phyloP scores from a whole-genome alignment of 2,888 invertebrate species.

The Oxycera nigricornis region DNA sequence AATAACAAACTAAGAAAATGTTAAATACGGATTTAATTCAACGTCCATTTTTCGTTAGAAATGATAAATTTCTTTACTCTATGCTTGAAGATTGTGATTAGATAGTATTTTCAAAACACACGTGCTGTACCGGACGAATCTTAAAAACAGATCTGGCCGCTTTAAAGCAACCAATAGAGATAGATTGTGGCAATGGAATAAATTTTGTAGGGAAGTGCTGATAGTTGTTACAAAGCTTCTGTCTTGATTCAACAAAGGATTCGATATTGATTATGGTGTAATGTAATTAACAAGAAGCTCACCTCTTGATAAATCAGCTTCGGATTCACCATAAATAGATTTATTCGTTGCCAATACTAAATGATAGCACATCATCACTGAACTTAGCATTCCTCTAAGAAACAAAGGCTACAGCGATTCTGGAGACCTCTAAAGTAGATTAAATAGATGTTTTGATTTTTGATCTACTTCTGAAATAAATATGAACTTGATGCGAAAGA shows the following conservation, averaged over 20 bases:
- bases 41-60: neutral
- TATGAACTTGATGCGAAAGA: no score
- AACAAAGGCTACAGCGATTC: neutral
- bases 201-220: neutral
- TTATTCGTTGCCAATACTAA: conserved; percentile 15
- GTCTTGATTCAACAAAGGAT: conserved; percentile 11
- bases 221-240: conserved; percentile 8
- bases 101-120: neutral
- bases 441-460: no score
- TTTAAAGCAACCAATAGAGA: no score
- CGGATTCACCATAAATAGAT: conserved; percentile 17
- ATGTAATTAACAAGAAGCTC: neutral
- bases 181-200: neutral
- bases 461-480: no score
- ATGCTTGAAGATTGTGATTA: neutral
- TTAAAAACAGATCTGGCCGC: no score
- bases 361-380: conserved; percentile 22
- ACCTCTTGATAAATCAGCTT: conserved; percentile 7
- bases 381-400: conserved; percentile 12
- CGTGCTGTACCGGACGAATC: no score
- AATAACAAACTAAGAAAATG: conserved; percentile 63
- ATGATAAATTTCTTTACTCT: neutral
- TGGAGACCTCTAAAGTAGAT: neutral
- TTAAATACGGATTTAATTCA: conserved; percentile 37
- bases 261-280: neutral